phyloP scores from a whole-genome alignment of 1,140 invertebrate genomes.

The silkworm (Bombyx mori) region ASM3026992v2 NC_085116.1:9468001-9468500 shows the following conservation, averaged over 20 bases:
- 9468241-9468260: slow-evolving; percentile 96
- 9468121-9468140: no score
- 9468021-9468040: no score
- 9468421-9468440: slow-evolving; percentile 99
- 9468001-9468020: no score
- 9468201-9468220: slow-evolving; percentile 89
- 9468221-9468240: slow-evolving; percentile 96
- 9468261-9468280: slow-evolving; percentile 77
- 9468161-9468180: neutral
- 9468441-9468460: slow-evolving; percentile 96
- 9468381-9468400: slow-evolving; percentile 85
- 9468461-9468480: slow-evolving; percentile 64
- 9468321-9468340: slow-evolving; percentile 55
- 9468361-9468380: slow-evolving; percentile 74
- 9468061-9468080: no score
- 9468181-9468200: slow-evolving; percentile 8
- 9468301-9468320: slow-evolving; percentile 43
- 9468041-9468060: no score
- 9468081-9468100: no score
- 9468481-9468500: slow-evolving; percentile 62
- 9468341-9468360: slow-evolving; percentile 54
- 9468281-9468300: slow-evolving; percentile 63
- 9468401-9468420: slow-evolving; percentile 90
- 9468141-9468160: no score
- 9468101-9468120: no score